A percentile compares a stretch with the other conserved stretches of the same genome.
These are phyloP conservation scores for Porites australiensis DNA, from an alignment of 64 coral and sea anemone genomes.

Conservation along the genomic window DNA sequence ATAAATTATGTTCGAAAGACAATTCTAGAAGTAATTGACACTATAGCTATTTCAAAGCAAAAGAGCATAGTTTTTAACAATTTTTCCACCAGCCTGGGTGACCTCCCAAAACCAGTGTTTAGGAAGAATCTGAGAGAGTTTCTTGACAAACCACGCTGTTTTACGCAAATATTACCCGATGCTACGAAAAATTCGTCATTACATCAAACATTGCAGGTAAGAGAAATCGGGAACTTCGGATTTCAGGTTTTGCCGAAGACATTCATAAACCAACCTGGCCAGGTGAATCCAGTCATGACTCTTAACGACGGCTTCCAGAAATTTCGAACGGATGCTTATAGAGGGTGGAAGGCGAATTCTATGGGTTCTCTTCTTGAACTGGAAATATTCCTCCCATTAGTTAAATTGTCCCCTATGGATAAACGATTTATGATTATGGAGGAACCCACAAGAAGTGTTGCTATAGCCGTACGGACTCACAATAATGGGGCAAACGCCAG, in stretches of 20 bases:
- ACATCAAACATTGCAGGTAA: not conserved
- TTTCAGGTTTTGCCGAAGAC: not conserved
- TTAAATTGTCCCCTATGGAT: not conserved
- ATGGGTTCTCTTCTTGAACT: not conserved
- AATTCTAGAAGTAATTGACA: not conserved
- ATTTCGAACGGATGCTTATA: slow-evolving; percentile 3
- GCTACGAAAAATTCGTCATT: not conserved
- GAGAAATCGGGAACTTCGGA: slow-evolving; percentile 1
- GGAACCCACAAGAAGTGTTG: not conserved
- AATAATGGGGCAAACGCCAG: not conserved
- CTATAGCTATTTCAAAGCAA: not conserved
- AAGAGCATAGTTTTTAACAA: no score
- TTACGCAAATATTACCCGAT: slow-evolving; percentile 25
- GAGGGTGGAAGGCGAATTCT: not conserved
- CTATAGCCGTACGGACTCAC: slow-evolving; percentile 8
- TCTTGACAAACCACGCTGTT: not conserved
- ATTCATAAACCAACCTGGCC: not conserved
- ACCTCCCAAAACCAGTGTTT: slow-evolving; percentile 15
- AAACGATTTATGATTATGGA: not conserved
- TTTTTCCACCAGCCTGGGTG: not conserved
- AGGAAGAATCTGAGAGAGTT: not conserved
- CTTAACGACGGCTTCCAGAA: not conserved
- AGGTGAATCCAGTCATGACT: not conserved
- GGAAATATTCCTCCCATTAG: not conserved
- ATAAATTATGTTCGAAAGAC: slow-evolving; percentile 33